phyloP scores from a whole-genome alignment of 1,140 invertebrate species.

The Glomeris maerens region DNA sequence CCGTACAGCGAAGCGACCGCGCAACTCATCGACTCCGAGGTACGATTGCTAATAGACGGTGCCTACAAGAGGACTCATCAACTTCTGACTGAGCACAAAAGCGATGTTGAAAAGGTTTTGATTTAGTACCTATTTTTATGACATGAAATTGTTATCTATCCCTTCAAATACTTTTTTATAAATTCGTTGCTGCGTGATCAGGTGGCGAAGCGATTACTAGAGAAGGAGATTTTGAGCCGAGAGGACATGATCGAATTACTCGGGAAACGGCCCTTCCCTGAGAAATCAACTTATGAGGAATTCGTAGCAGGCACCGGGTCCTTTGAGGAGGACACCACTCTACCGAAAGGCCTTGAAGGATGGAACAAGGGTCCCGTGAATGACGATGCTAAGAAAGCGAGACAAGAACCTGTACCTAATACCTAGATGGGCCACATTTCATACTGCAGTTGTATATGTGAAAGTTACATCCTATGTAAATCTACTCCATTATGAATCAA shows the following conservation, averaged over 20 bases:
- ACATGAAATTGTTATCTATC: background rate
- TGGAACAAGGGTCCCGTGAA: constrained; percentile 63
- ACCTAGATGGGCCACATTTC: too few relatives aligned
- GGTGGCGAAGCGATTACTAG: constrained; percentile 85
- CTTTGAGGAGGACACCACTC: constrained; percentile 84
- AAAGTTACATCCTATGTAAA: too few relatives aligned
- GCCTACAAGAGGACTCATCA: constrained; percentile 68
- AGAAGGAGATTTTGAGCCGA: constrained; percentile 88
- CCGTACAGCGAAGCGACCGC: constrained; percentile 97
- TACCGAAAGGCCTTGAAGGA: constrained; percentile 88
- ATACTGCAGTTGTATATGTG: too few relatives aligned
- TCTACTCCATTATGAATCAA: too few relatives aligned
- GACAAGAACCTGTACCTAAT: too few relatives aligned
- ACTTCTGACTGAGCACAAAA: constrained; percentile 71
- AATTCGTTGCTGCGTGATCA: constrained; percentile 23
- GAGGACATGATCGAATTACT: constrained; percentile 97
- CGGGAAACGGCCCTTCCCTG: constrained; percentile 85
- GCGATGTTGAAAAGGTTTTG: constrained; percentile 66
- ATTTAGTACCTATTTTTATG: constrained; percentile 7
- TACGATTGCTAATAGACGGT: constrained; percentile 59
- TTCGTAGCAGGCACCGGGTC: constrained; percentile 98
- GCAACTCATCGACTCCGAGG: constrained; percentile 90
- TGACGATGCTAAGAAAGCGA: too few relatives aligned
- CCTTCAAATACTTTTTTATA: constrained; percentile 8
- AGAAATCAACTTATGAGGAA: constrained; percentile 98